Evolutionary conservation across 2,113 vertebrate species (phyloP).

Genomic region (Coptodon rendalli): DNA sequence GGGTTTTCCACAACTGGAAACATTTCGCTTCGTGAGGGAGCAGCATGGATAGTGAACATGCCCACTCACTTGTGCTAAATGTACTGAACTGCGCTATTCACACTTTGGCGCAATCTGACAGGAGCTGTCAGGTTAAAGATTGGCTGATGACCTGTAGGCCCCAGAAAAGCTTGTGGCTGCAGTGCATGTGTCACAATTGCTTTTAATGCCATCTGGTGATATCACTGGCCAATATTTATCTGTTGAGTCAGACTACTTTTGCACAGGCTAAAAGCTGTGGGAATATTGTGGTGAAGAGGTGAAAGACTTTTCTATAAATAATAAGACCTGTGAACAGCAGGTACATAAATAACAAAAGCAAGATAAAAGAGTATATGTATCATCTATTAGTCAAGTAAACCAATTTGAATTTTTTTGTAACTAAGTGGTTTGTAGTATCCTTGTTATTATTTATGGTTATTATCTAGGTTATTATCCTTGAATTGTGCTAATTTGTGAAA

Average conservation of each 20-base stretch:
- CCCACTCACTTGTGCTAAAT: background rate
- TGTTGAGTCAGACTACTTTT: background rate
- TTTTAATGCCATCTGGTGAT: background rate
- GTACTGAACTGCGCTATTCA: background rate
- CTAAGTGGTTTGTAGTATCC: background rate
- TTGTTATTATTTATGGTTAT: background rate
- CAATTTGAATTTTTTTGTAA: background rate
- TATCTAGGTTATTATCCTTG: background rate
- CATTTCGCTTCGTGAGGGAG: background rate
- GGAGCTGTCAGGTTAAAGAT: background rate
- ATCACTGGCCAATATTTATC: background rate
- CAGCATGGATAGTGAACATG: background rate
- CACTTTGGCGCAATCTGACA: background rate
- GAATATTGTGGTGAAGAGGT: background rate
- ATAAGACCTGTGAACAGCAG: background rate
- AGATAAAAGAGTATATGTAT: background rate
- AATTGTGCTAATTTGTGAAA: background rate
- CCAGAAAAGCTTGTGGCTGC: background rate
- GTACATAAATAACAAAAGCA: background rate
- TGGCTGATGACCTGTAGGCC: background rate
- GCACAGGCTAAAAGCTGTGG: background rate
- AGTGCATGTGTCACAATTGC: background rate
- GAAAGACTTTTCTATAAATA: background rate
- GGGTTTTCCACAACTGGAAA: background rate
- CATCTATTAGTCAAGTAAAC: background rate